Evolutionary conservation across 2,888 invertebrate species (phyloP).

Genomic region (Metalampra italica): DNA sequence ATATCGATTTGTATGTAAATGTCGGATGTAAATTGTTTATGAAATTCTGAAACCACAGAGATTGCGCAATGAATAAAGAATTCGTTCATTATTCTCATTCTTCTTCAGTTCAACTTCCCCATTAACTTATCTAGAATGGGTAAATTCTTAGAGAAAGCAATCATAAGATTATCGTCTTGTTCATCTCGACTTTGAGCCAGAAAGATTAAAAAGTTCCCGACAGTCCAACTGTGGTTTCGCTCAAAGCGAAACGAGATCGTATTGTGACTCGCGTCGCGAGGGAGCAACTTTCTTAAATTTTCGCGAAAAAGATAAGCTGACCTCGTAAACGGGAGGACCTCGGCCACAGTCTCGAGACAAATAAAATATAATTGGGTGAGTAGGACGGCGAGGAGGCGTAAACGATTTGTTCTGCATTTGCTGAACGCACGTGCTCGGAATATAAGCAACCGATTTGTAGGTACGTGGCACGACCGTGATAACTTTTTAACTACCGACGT

Average conservation of each 20-base stretch:
- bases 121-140: background rate
- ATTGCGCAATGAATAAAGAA: background rate
- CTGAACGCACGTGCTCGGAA: conserved; percentile 13
- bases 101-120: background rate
- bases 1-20: conserved; percentile 11
- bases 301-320: conserved; percentile 29
- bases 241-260: background rate
- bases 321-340: conserved; percentile 34
- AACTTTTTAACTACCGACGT: conserved; percentile 24
- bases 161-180: background rate
- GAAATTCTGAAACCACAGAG: background rate
- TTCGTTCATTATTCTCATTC: background rate
- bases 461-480: conserved; percentile 15
- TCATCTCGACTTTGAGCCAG: background rate
- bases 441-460: conserved; percentile 17
- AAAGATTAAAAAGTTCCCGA: conserved; percentile 3
- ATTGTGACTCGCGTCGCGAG: conserved; percentile 8
- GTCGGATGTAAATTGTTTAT: background rate
- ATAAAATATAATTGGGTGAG: conserved; percentile 42
- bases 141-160: background rate
- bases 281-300: conserved; percentile 17
- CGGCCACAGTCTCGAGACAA: conserved; percentile 38
- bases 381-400: conserved; percentile 13
- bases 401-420: conserved; percentile 15
- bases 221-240: background rate